Evolutionary conservation across 2,888 invertebrate genomes (phyloP).

Genomic region (Drosophila neotestacea): DNA sequence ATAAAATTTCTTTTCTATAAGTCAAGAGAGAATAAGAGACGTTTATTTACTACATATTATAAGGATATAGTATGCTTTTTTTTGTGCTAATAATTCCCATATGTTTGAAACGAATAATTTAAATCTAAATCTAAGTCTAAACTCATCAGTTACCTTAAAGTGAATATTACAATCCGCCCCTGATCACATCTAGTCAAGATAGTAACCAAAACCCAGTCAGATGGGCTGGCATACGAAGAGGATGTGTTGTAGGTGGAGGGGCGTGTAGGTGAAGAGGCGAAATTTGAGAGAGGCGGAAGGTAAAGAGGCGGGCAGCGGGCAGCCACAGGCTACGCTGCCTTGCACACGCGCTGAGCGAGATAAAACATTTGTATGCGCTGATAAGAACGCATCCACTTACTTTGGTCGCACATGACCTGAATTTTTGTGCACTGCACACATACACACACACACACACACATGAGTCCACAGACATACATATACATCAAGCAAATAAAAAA

Average conservation of each 20-base stretch:
- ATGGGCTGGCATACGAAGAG: neutral
- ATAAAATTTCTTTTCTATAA: too few species aligned
- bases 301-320: neutral
- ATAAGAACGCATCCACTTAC: conserved; percentile 80
- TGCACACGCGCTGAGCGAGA: conserved; percentile 73
- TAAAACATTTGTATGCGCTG: conserved; percentile 80
- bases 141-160: neutral
- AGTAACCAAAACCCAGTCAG: conserved; percentile 15
- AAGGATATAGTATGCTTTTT: too few species aligned
- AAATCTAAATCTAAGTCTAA: too few species aligned
- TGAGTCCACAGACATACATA: conserved; percentile 8
- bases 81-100: too few species aligned
- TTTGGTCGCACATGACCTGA: conserved; percentile 79
- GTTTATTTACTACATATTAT: too few species aligned
- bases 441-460: conserved; percentile 11
- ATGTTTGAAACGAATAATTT: too few species aligned
- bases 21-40: too few species aligned
- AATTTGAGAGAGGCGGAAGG: neutral
- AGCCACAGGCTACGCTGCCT: conserved; percentile 53
- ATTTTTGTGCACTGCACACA: conserved; percentile 59
- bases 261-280: neutral
- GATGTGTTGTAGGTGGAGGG: neutral
- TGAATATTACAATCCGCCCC: conserved; percentile 13
- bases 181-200: conserved; percentile 11
- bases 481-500: conserved; percentile 31